phyloP scores from a whole-genome alignment of 2,888 invertebrate species.

The Nymphalis c-album region DNA sequence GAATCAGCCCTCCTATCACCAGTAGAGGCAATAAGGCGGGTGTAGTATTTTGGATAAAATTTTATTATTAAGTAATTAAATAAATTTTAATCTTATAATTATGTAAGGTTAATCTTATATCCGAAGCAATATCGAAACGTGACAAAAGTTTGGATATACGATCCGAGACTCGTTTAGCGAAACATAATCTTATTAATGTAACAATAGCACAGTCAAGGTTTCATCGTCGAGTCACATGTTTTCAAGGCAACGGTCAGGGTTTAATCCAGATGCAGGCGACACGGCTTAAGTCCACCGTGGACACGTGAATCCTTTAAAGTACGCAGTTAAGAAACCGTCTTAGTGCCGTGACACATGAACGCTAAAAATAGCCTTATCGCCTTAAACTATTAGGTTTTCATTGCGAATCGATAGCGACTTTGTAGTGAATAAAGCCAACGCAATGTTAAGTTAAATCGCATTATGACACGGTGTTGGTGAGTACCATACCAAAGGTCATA shows the following conservation, averaged over 20 bases:
- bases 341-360: constrained; percentile 39
- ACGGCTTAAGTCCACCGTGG: constrained; percentile 48
- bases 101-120: not conserved
- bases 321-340: constrained; percentile 57
- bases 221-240: constrained; percentile 31
- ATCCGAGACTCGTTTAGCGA: constrained; percentile 19
- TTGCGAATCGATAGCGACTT: constrained; percentile 15
- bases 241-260: constrained; percentile 51
- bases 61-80: no score
- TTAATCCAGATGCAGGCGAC: constrained; percentile 62
- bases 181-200: constrained; percentile 29
- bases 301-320: constrained; percentile 30
- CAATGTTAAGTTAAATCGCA: constrained; percentile 1
- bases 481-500: no score
- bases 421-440: not conserved
- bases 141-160: constrained; percentile 2
- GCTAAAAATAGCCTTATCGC: constrained; percentile 19
- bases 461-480: not conserved
- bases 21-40: no score
- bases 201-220: constrained; percentile 35
- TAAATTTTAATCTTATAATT: no score
- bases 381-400: constrained; percentile 23
- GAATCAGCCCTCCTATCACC: no score
- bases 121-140: not conserved
- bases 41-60: no score